Evolutionary conservation across 2,888 invertebrate species (phyloP), one percentile per base, ranked within the genome.

Genomic region (Protophormia terraenovae): DNA sequence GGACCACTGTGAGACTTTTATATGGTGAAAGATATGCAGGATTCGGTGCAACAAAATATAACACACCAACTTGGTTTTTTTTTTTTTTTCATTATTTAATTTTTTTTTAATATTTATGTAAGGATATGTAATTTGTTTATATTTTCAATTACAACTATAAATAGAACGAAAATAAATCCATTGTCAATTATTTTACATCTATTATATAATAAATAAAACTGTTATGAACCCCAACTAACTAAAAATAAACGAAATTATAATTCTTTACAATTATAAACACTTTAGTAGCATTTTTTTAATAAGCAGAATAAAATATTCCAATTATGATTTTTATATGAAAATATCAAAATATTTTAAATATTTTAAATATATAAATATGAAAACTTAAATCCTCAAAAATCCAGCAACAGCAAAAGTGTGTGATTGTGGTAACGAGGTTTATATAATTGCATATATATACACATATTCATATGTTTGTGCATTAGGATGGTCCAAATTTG

Each of bases 261-360:
- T 19, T 22, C 41, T 19, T 2, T 55, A 29, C 27, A 38, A 41
- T 41, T 58, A 27, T 16, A 7, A 35, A 60, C 45, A 50, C 47
- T 50, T 22, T 16, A 62, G 5, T 14, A 35, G 16, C 12, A 50
- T 60, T 35, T 35, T 24, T 27, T 22, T 32, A 47, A 73, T 29
- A 60, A 16, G 22, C 73, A 62, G 10, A 22, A 32, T 10, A 73
- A 14, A 19, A n/a, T 24, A 62, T 47, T 73, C 22, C n/a, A 45
- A n/a, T 60, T 73, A 73, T 22, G 22, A n/a, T 32, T 73, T 62
- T 60, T 6, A 32, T 58, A n/a, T 60, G 47, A n/a, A 73, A 10
- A 22, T 22, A 32, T 10, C 5, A 10, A 22, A 60, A 71, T 41
- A 55, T 27, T 71, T 55, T 47, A 58, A 47, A 71, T 47, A 10